phyloP scores from a whole-genome alignment of 1,140 invertebrate species.

The Drosophila virilis region DNA sequence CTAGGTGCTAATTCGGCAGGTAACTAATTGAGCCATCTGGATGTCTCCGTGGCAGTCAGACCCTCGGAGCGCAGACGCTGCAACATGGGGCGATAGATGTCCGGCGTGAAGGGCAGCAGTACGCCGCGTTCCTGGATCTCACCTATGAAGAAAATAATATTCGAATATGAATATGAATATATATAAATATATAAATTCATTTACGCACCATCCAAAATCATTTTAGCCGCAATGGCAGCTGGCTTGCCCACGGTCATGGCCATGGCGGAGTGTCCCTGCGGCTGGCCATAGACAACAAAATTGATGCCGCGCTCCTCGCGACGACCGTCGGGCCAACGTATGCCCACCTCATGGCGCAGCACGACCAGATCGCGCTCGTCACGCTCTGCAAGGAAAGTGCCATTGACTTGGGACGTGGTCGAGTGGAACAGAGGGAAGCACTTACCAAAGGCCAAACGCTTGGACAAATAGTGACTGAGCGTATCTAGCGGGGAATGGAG shows the following conservation, averaged over 20 bases:
- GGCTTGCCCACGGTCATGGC: conserved; percentile 98
- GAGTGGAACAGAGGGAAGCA: conserved; percentile 10
- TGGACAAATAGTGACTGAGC: conserved; percentile 94
- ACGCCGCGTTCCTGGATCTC: conserved; percentile 98
- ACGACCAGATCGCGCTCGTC: conserved; percentile 97
- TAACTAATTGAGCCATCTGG: conserved; percentile 69
- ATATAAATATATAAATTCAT: conserved; percentile 82
- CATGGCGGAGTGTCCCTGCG: conserved; percentile 96
- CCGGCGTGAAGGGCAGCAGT: conserved; percentile 93
- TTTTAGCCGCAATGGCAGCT: conserved; percentile 97
- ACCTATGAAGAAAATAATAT: conserved; percentile 86
- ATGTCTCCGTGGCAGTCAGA: conserved; percentile 90
- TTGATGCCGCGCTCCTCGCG: conserved; percentile 94
- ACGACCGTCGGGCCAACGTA: conserved; percentile 95
- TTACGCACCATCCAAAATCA: conserved; percentile 93
- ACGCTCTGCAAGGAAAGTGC: conserved; percentile 79
- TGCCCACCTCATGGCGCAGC: conserved; percentile 95
- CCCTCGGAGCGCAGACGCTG: conserved; percentile 93
- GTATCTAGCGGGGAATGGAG: conserved; percentile 95
- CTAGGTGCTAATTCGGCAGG: background rate
- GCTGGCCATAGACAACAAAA: conserved; percentile 96
- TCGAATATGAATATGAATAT: background rate
- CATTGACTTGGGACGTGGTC: background rate
- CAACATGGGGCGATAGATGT: conserved; percentile 96
- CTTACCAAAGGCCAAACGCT: conserved; percentile 92